Base-by-base conservation (phyloP, 2,797 vertebrate species). In the Pseudochirops cupreus region DNA sequence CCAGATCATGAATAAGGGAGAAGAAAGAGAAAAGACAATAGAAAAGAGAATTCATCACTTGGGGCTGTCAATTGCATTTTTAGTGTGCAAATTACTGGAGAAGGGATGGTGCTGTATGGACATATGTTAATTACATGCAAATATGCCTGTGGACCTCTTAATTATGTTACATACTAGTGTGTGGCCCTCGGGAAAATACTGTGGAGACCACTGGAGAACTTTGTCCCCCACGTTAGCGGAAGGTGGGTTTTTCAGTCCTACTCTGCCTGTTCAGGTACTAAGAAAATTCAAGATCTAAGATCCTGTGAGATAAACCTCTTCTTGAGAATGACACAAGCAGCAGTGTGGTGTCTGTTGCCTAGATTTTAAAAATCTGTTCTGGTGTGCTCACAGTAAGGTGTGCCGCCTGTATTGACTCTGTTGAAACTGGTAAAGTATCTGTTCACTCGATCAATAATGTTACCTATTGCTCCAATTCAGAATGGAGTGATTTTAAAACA, bases 401-500 rank as follows among this genome's bases (percentile, higher is more conserved):
- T 31, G 91, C 29, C 12, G 91, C 55, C 82, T 93, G 57, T 26
- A 50, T 93, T 29, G 28, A n/a, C 82, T 92, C 6, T 94, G 33
- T 91, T 93, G 56, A 97, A 93, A 92, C 91, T 91, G 39, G 90
- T 31, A 97, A 59, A 90, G 29, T 94, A 59, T 50, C 89, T 93
- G 89, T 54, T 92, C 90, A 92, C 21, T 46, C 3, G 91, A 24
- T 92, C 29, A 55, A 31, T 96, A 89, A 96, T 95, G 18, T 54
- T 93, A 62, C 53, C 94, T 94, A 50, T 90, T 92, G 96, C 67
- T 96, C 91, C 46, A 82, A n/a, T 95, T 94, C 52, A 59, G 2
- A 91, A 74, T 91, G 91, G 90, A 92, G 93, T 12, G 52, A 39
- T 94, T 87, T 91, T 57, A 97, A 95, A 56, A 87, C 94, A 96